phyloP scores from a whole-genome alignment of 2,113 vertebrate species.

The Brevimyrus niger region DNA sequence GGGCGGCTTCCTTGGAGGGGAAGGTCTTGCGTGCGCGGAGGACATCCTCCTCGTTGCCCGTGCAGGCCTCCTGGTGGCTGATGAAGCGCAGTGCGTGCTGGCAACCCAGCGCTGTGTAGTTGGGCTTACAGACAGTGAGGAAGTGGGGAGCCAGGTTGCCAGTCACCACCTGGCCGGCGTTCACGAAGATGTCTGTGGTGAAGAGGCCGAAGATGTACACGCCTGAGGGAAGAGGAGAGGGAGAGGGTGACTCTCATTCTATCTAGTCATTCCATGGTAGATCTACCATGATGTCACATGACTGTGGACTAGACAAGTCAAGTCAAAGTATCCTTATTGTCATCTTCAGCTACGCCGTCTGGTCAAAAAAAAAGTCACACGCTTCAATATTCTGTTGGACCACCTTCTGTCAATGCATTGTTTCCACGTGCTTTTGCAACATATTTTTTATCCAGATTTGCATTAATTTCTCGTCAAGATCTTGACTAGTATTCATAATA shows the following conservation, averaged over 20 bases:
- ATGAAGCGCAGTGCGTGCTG: conserved; percentile 90
- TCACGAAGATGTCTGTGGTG: conserved; percentile 97
- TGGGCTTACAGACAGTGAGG: conserved; percentile 92
- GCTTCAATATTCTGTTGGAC: too few species aligned
- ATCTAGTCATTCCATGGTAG: too few species aligned
- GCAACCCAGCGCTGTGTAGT: conserved; percentile 92
- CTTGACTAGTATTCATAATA: too few species aligned
- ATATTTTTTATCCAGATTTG: too few species aligned
- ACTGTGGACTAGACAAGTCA: background rate
- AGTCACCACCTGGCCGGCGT: conserved; percentile 95
- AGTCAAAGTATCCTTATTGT: background rate
- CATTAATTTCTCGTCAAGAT: too few species aligned
- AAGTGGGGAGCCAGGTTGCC: conserved; percentile 95
- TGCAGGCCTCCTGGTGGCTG: conserved; percentile 87
- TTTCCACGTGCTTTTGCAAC: too few species aligned
- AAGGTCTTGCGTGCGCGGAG: conserved; percentile 88
- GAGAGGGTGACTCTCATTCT: background rate
- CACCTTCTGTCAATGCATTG: too few species aligned
- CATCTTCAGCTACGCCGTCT: background rate
- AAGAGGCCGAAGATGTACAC: conserved; percentile 96
- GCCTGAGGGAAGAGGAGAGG: conserved; percentile 60
- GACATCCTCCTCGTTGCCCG: conserved; percentile 86
- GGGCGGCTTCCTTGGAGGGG: conserved; percentile 97
- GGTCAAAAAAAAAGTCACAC: too few species aligned
- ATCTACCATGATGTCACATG: background rate